Evolutionary conservation across 2,888 invertebrate species (phyloP), one percentile per base, ranked within the genome.

Genomic region (Perdita meconis): DNA sequence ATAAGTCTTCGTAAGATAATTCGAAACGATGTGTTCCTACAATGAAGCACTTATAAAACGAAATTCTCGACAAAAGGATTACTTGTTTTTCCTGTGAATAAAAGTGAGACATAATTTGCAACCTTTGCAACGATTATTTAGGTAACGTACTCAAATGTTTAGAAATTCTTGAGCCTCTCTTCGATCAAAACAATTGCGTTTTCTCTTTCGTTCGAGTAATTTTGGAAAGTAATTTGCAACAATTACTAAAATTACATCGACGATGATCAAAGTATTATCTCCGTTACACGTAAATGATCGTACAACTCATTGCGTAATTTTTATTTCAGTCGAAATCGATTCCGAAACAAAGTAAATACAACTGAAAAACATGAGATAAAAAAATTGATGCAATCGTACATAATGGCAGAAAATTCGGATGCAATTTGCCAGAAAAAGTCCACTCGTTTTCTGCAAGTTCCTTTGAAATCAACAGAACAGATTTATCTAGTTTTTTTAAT

Each of bases 401-500:
- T 81, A 71, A 90, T 90, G 91, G 81, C 87, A 47, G 79, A 78
- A 26, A 78, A 72, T 22, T 60, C 78, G 0, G 82, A 79, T 56
- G 74, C 82, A 44, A 70, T 89, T 55, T 89, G 89, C 63, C 81
- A 84, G 44, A 76, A 77, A 24, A 91, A 89, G 47, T 63, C 89
- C 13, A 87, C 86, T 0, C 86, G 80, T 36, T 91, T 85, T 69
- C 65, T 91, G 55, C 88, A 88, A 75, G 79, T 89, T 34, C 89
- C 90, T 36, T 78, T 94, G 16, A 92, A 87, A 71, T 88, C 92
- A 13, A 92, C 89, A 16, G 93, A 94, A 85, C 93, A 94, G 83
- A 93, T 93, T 69, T 91, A 93, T 83, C 83, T 93, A n/a, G 91
- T 93, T 75, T 93, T 93, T 84, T 89, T 95, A 53, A 87, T 95